A percentile compares a stretch with the other conserved stretches of the same genome.
phyloP scores from a whole-genome alignment of 30 jellyfish, hydroid and myxozoan genomes.

The Aurelia sp. region DNA sequence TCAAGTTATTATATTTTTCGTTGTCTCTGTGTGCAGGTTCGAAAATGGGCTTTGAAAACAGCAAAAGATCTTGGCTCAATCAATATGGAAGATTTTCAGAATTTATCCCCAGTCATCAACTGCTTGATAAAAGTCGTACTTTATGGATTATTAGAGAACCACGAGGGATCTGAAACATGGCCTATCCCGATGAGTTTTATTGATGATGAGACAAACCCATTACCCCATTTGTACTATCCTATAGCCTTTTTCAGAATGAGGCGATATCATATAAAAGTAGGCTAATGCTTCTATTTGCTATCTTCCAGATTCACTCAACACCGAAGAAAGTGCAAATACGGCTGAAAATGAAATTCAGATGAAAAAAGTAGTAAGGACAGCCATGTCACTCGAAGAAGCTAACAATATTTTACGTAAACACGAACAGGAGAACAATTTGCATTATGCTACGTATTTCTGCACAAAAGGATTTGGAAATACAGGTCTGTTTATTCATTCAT shows the following conservation, averaged over 20 bases:
- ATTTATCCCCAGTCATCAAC: constrained; percentile 15
- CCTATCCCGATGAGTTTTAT: constrained; percentile 12
- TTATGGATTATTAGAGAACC: constrained; percentile 13
- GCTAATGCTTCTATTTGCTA: no score
- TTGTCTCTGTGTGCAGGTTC: constrained; percentile 7
- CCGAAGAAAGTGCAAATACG: no score
- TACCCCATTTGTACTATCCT: constrained; percentile 34
- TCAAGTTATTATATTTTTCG: no score
- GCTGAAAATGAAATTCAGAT: background rate
- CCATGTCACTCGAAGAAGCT: constrained; percentile 18
- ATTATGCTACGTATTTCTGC: constrained; percentile 22
- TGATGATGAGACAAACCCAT: constrained; percentile 32
- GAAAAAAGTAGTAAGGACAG: background rate
- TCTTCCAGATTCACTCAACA: no score
- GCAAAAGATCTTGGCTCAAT: constrained; percentile 41
- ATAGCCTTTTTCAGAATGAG: no score
- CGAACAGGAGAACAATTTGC: constrained; percentile 16
- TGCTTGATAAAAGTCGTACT: constrained; percentile 40
- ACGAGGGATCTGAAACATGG: constrained; percentile 2
- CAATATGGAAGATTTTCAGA: constrained; percentile 25
- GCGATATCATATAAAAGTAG: no score
- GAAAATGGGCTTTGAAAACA: constrained; percentile 59
- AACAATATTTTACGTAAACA: background rate
- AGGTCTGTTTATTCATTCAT: background rate
- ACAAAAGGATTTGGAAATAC: constrained; percentile 22